phyloP scores from a whole-genome alignment of 1,140 invertebrate species.

The Tetraneura akinire region DNA sequence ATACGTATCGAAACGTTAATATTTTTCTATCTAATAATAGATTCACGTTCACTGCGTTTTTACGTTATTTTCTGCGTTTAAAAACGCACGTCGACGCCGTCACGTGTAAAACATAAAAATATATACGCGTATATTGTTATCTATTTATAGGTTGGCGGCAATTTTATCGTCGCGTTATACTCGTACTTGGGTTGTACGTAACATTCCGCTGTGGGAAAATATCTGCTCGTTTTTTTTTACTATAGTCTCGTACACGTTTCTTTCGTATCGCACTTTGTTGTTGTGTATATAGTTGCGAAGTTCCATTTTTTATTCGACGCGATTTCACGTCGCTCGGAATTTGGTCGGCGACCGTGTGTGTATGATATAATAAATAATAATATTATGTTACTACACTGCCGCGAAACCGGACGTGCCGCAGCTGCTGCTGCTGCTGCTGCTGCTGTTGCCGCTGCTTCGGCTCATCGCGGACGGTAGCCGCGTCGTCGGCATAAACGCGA shows the following conservation, averaged over 20 bases:
- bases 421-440: background rate
- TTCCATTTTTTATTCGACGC: no score
- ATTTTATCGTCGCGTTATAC: background rate
- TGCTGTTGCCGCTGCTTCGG: background rate
- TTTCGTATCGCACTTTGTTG: no score
- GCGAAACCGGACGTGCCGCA: constrained; percentile 45
- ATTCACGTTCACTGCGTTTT: background rate
- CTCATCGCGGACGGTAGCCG: constrained; percentile 1
- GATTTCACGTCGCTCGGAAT: background rate
- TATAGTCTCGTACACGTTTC: no score
- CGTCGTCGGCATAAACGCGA: background rate
- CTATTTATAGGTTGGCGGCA: background rate
- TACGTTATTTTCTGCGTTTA: no score
- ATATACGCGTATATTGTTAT: background rate
- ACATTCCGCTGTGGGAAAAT: no score
- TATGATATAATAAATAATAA: no score
- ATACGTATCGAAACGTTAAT: no score
- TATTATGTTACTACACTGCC: no score
- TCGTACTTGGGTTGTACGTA: background rate
- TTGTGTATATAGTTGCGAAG: no score
- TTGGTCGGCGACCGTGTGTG: background rate
- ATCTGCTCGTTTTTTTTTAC: no score
- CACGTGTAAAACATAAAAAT: no score
- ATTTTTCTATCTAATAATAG: no score
- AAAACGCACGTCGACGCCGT: background rate